phyloP scores from a whole-genome alignment of 2,797 vertebrate species.

The Lithobates pipiens region DNA sequence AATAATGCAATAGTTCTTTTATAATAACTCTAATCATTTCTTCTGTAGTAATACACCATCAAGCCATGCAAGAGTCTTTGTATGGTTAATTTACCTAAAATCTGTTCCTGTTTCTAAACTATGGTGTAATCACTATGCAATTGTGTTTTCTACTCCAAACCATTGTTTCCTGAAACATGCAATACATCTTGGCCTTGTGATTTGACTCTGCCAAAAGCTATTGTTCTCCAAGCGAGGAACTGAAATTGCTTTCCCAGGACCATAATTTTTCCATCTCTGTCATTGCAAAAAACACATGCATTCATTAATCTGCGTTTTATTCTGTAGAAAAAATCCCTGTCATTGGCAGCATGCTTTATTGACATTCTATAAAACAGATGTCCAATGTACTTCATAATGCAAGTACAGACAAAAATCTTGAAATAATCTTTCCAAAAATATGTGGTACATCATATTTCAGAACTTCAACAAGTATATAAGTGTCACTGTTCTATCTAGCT shows the following conservation, averaged over 20 bases:
- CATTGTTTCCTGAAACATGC: constrained; percentile 59
- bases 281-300: constrained; percentile 55
- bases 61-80: constrained; percentile 34
- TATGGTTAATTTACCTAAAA: constrained; percentile 46
- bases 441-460: constrained; percentile 27
- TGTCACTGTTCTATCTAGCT: not conserved
- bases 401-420: constrained; percentile 38
- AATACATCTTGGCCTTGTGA: constrained; percentile 57
- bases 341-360: constrained; percentile 53
- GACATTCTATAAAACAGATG: constrained; percentile 58
- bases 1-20: constrained; percentile 68
- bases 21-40: constrained; percentile 69
- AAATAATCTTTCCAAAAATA: constrained; percentile 35
- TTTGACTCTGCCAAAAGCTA: constrained; percentile 60
- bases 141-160: constrained; percentile 46
- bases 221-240: constrained; percentile 55
- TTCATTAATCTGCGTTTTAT: constrained; percentile 59
- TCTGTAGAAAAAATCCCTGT: constrained; percentile 35
- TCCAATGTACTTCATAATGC: constrained; percentile 49
- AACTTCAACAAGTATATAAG: constrained; percentile 24
- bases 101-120: constrained; percentile 42
- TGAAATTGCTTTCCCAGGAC: constrained; percentile 59
- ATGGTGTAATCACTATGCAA: constrained; percentile 52
- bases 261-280: constrained; percentile 59
- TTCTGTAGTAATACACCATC: constrained; percentile 60